Percentiles rank a stretch among this genome's conserved stretches.
phyloP scores from a whole-genome alignment of 2,797 vertebrate genomes.

The Schizopygopsis pylzovi region DNA sequence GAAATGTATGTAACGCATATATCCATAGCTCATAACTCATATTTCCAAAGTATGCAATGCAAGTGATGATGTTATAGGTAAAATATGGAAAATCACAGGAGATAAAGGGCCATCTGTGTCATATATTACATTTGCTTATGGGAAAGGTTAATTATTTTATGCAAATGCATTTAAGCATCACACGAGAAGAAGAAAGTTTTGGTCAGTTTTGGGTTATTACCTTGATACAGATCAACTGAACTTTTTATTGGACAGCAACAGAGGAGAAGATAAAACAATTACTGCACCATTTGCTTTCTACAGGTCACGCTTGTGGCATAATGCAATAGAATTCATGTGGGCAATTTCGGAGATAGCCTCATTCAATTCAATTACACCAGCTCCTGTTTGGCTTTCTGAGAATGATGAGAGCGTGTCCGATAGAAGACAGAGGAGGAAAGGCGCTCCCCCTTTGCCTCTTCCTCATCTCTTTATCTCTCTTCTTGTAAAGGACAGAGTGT shows the following conservation, averaged over 20 bases:
- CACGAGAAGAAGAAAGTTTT: neutral
- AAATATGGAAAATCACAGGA: neutral
- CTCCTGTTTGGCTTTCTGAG: slow-evolving; percentile 74
- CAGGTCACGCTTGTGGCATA: slow-evolving; percentile 78
- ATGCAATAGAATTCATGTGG: slow-evolving; percentile 80
- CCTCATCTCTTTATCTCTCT: slow-evolving; percentile 68
- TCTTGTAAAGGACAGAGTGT: slow-evolving; percentile 80
- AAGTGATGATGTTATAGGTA: neutral
- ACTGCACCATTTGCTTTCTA: slow-evolving; percentile 80
- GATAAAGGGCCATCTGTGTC: neutral
- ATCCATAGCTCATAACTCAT: neutral
- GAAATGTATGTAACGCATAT: too few species aligned
- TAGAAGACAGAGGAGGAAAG: slow-evolving; percentile 63
- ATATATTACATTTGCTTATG: neutral
- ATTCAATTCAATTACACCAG: slow-evolving; percentile 81
- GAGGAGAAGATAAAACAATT: slow-evolving; percentile 76
- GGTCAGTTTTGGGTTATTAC: neutral
- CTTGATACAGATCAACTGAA: slow-evolving; percentile 8
- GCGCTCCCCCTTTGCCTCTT: slow-evolving; percentile 62
- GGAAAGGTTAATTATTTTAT: neutral
- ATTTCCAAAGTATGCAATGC: neutral
- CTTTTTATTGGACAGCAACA: slow-evolving; percentile 36
- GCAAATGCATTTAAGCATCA: neutral
- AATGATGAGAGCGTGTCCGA: slow-evolving; percentile 5
- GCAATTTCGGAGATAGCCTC: slow-evolving; percentile 79